Base-by-base conservation (phyloP, 2,797 vertebrate genomes). In the Chlorospingus flavigularis region DNA sequence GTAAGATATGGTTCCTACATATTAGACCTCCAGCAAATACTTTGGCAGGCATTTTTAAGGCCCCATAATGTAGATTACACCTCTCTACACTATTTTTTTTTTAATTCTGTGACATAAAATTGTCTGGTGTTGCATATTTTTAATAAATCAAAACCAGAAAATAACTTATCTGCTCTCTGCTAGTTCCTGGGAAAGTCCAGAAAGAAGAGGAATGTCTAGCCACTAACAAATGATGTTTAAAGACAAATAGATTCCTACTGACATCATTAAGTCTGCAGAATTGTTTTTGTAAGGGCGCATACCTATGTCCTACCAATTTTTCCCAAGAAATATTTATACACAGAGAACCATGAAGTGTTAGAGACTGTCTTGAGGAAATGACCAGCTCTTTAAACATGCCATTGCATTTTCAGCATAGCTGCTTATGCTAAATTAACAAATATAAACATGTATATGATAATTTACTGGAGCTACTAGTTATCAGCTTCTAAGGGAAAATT, bases 381-480 rank as follows among this genome's bases (percentile, higher is more conserved):
- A 68, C 42, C 37, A 92, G 50, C n/a, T 92, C 86, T 96, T 95
- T 93, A 96, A 92, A 74, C 50, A 86, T 35, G 42, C 7, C 53
- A 20, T 66, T 91, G 54, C 60, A 86, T 95, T 96, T 97, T 92
- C 65, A 87, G 54, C 50, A 88, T 90, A 95, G 93, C 76, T 97
- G 66, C 65, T 96, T 82, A 51, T 4, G 68, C 76, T 94, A 93
- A 97, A 97, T 96, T 91, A 93, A 47, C 13, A 92, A 95, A 88
- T 63, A 30, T 26, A 94, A 87, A 80, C 35, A 35, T 81, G 39
- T 66, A 73, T 76, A 55, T 33, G 54, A 76, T 68, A 93, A 88
- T 86, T 72, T 53, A 45, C 62, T 33, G 24, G 24, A 85, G 50
- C 66, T 86, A 26, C 14, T 30, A 84, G 16, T 88, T 94, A 96